A percentile compares a stretch with the other conserved stretches of the same genome.
Conservation (phyloP, 2,113 vertebrate species). For the Terrapene triunguis region DNA sequence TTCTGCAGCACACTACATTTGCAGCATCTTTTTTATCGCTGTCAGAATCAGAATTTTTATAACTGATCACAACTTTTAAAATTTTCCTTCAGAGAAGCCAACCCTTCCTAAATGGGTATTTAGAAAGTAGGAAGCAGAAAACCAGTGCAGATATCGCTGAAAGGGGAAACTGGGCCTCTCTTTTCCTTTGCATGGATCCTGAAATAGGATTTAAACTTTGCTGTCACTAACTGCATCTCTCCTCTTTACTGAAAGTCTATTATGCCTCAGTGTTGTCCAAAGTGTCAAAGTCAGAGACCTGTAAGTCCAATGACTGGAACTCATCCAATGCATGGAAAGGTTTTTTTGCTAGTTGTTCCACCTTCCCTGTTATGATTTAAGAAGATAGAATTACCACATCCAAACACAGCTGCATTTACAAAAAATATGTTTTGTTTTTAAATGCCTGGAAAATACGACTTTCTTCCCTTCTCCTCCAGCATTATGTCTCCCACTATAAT, state of each 20-base stretch:
- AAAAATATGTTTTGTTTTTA: neutral
- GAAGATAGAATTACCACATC: neutral
- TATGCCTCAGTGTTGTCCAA: neutral
- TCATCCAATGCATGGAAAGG: neutral
- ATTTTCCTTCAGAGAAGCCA: constrained; percentile 3
- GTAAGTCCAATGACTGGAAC: neutral
- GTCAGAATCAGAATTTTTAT: neutral
- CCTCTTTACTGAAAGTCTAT: neutral
- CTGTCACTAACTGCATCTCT: neutral
- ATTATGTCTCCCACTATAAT: neutral
- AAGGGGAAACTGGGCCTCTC: neutral
- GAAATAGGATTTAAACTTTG: neutral
- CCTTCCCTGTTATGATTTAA: neutral
- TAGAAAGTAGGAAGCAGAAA: neutral
- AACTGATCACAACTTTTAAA: neutral
- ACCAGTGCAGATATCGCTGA: neutral
- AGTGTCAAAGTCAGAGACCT: neutral
- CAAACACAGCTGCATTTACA: constrained; percentile 9
- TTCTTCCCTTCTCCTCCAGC: neutral
- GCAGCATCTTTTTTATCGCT: neutral
- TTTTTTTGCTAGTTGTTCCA: neutral
- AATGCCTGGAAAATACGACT: neutral
- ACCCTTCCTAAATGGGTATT: neutral
- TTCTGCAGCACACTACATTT: too few species aligned
- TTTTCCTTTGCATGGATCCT: neutral